These are phyloP conservation scores for Blastobasis lacticolella DNA, from an alignment of 2,888 invertebrate genomes.

Conservation along the genomic window DNA sequence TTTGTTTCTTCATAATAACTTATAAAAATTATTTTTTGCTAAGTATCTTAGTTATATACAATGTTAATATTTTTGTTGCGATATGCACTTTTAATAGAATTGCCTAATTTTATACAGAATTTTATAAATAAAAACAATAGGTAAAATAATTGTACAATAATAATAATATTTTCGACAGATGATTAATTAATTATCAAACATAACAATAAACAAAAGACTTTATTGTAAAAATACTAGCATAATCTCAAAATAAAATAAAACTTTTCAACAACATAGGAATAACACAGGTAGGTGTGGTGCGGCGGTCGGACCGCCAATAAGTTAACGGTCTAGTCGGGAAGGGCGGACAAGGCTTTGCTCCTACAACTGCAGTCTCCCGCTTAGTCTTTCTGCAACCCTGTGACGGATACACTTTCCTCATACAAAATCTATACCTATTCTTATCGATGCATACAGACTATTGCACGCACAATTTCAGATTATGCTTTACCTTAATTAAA, in stretches of 20 bases:
- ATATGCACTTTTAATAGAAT: constrained; percentile 44
- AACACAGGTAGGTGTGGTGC: background rate
- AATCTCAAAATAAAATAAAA: constrained; percentile 46
- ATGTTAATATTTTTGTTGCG: constrained; percentile 39
- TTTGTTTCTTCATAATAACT: constrained; percentile 39
- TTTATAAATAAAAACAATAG: constrained; percentile 31
- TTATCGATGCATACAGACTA: constrained; percentile 48
- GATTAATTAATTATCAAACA: constrained; percentile 50
- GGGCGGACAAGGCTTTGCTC: no score
- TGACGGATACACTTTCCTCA: constrained; percentile 30
- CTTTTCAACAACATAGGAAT: background rate
- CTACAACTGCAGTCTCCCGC: no score
- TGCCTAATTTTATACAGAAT: constrained; percentile 63
- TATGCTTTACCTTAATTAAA: constrained; percentile 48
- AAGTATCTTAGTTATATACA: constrained; percentile 54
- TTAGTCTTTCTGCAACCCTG: constrained; percentile 37
- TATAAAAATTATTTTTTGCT: constrained; percentile 41
- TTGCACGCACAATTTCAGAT: constrained; percentile 62
- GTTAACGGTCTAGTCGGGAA: no score
- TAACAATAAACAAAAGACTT: constrained; percentile 57
- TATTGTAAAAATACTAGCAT: constrained; percentile 37
- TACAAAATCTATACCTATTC: constrained; percentile 26
- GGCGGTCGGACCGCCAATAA: no score
- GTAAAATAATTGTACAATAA: constrained; percentile 50
- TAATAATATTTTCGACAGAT: constrained; percentile 48